phyloP scores from a whole-genome alignment of 2,888 invertebrate species.

The Drosophila basisetae region DNA sequence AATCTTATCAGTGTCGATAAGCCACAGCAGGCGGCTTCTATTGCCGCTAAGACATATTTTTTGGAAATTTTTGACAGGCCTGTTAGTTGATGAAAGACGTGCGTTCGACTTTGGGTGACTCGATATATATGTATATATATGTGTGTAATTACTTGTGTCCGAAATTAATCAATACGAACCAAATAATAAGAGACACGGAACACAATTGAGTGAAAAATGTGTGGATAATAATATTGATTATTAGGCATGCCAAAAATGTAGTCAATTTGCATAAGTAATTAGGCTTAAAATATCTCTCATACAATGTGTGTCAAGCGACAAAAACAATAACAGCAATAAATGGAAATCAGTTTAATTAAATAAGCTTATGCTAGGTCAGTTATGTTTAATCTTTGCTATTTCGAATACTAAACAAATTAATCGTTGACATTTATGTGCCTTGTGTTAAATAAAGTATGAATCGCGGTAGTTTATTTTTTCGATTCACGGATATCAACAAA shows the following conservation, averaged over 20 bases:
- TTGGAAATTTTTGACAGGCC: slow-evolving; percentile 44
- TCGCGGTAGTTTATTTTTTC: neutral
- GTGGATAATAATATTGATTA: slow-evolving; percentile 22
- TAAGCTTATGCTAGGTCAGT: slow-evolving; percentile 64
- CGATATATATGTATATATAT: neutral
- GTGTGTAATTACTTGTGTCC: slow-evolving; percentile 50
- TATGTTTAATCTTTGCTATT: slow-evolving; percentile 18
- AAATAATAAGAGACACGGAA: slow-evolving; percentile 6
- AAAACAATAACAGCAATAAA: slow-evolving; percentile 5
- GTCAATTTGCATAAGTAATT: slow-evolving; percentile 54
- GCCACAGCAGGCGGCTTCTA: slow-evolving; percentile 4
- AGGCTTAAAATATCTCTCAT: neutral
- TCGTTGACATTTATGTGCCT: neutral
- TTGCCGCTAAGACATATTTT: slow-evolving; percentile 4
- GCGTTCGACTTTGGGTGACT: slow-evolving; percentile 34
- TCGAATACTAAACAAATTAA: slow-evolving; percentile 22
- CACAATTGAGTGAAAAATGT: slow-evolving; percentile 1
- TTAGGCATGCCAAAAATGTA: slow-evolving; percentile 1
- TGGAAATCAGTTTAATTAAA: slow-evolving; percentile 25
- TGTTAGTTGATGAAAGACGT: slow-evolving; percentile 53
- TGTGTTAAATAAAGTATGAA: neutral
- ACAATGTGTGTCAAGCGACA: slow-evolving; percentile 48
- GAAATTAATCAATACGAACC: slow-evolving; percentile 23
- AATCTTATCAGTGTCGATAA: slow-evolving; percentile 55
- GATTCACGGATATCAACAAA: neutral